These are phyloP conservation scores for Mus spicilegus DNA, from an alignment of 2,113 vertebrate species.

Conservation along the genomic window DNA sequence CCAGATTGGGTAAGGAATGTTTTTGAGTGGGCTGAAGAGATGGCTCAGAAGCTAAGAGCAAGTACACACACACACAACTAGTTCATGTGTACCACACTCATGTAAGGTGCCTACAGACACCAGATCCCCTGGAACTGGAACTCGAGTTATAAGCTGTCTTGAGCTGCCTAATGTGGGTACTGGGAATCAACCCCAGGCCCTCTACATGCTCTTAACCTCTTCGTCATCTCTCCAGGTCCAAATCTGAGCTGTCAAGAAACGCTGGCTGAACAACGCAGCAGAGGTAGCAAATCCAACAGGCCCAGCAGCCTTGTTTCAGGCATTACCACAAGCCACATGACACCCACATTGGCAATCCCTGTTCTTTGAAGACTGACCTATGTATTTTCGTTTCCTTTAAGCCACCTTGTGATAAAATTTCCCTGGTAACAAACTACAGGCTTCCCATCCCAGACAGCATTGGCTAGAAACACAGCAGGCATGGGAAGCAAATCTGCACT, in stretches of 20 bases:
- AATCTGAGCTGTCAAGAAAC: constrained; percentile 15
- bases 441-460: not conserved
- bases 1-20: not conserved
- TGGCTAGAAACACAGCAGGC: not conserved
- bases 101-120: not conserved
- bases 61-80: not conserved
- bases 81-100: too few relatives aligned
- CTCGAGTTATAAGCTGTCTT: not conserved
- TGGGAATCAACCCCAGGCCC: not conserved
- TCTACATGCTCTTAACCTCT: not conserved
- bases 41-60: not conserved
- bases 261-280: not conserved
- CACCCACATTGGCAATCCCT: not conserved
- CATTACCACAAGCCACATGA: too few relatives aligned
- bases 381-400: not conserved
- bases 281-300: not conserved
- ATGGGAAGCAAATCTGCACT: not conserved
- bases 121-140: not conserved
- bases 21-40: not conserved
- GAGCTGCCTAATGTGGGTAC: not conserved
- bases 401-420: not conserved
- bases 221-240: not conserved
- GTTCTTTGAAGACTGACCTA: too few relatives aligned
- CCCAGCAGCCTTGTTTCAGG: not conserved
- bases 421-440: not conserved